Percentiles rank a stretch among this genome's conserved stretches.
These are phyloP conservation scores for Siniperca undulata DNA, from an alignment of 2,797 vertebrate species.

Conservation along the genomic window DNA sequence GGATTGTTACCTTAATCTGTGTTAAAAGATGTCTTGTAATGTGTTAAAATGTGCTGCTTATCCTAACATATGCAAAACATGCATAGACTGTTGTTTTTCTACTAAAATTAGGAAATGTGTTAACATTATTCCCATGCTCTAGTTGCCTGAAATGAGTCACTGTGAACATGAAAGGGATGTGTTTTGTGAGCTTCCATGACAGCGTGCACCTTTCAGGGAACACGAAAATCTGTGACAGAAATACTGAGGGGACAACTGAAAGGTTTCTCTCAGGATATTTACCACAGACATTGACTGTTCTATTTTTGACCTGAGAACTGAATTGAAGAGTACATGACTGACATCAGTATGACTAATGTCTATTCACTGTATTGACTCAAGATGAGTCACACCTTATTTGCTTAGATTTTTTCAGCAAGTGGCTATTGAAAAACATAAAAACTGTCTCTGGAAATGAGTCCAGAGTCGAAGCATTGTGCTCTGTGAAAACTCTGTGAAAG, in stretches of 20 bases:
- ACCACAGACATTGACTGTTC: constrained; percentile 67
- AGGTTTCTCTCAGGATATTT: constrained; percentile 69
- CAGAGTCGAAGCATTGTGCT: constrained; percentile 38
- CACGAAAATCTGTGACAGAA: constrained; percentile 73
- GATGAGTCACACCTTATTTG: constrained; percentile 80
- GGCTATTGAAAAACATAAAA: constrained; percentile 60
- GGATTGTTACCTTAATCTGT: constrained; percentile 10
- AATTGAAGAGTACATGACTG: constrained; percentile 68
- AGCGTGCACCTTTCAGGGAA: constrained; percentile 72
- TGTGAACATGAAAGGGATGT: constrained; percentile 67
- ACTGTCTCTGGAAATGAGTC: constrained; percentile 29
- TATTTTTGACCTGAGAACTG: constrained; percentile 74
- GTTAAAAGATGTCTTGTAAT: neutral
- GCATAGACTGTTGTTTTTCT: constrained; percentile 20
- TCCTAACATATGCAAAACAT: neutral
- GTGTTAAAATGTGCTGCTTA: constrained; percentile 27
- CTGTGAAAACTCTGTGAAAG: constrained; percentile 31
- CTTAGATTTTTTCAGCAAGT: constrained; percentile 28
- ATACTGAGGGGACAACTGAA: constrained; percentile 67
- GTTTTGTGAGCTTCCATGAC: constrained; percentile 72
- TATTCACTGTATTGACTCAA: constrained; percentile 75
- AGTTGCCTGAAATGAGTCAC: constrained; percentile 58
- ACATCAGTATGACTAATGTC: constrained; percentile 80
- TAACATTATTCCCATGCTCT: constrained; percentile 44
- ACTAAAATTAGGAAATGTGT: constrained; percentile 48